A percentile compares a stretch with the other conserved stretches of the same genome.
phyloP scores from a whole-genome alignment of 2,113 vertebrate species.

The Baryphthengus martii region DNA sequence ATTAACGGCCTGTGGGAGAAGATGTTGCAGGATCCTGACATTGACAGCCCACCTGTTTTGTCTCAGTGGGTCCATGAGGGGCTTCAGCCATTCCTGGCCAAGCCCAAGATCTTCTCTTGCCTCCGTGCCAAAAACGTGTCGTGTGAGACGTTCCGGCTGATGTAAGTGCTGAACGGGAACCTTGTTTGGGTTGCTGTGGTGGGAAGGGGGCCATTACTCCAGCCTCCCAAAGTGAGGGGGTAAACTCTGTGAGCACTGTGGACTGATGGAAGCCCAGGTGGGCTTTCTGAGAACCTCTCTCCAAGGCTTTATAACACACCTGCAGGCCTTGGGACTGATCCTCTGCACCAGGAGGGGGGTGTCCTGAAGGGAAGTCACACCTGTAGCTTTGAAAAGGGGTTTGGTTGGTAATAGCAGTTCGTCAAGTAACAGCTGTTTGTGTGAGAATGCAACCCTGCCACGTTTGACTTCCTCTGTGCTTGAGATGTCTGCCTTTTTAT shows the following conservation, averaged over 20 bases:
- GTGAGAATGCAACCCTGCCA: neutral
- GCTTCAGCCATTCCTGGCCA: neutral
- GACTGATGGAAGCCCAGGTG: neutral
- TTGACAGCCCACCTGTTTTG: neutral
- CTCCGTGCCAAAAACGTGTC: neutral
- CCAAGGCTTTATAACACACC: neutral
- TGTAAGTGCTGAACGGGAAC: slow-evolving; percentile 25
- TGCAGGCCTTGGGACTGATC: neutral
- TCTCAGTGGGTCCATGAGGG: neutral
- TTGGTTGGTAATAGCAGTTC: neutral
- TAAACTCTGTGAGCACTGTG: neutral
- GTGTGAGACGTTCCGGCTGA: neutral
- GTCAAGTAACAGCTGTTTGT: neutral
- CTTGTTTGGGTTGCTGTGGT: neutral
- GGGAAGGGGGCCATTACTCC: neutral
- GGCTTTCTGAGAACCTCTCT: neutral
- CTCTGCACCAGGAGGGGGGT: neutral
- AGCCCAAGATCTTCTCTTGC: neutral
- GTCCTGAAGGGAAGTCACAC: neutral
- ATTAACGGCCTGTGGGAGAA: slow-evolving; percentile 29
- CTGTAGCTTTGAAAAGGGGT: neutral
- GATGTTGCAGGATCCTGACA: neutral
- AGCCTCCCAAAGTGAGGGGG: neutral
- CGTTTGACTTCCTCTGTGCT: neutral
- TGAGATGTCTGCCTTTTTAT: neutral